Percentiles rank a stretch among this genome's conserved stretches.
Evolutionary conservation across 2,113 vertebrate species (phyloP).

Genomic region (Gallinago paraguaiae): DNA sequence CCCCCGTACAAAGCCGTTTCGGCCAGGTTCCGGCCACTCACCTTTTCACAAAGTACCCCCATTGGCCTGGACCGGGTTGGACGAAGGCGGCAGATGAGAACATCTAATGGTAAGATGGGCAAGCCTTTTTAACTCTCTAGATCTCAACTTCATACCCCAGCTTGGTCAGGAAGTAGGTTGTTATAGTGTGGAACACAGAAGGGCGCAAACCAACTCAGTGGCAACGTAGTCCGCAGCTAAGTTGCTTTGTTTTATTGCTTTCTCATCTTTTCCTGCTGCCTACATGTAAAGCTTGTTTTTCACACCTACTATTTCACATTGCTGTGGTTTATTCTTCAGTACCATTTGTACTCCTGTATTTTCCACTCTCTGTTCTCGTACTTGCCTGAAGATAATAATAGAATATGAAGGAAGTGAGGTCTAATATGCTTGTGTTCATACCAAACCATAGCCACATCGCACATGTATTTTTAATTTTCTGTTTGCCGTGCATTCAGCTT

Average conservation of each 20-base stretch:
- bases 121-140: background rate
- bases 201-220: background rate
- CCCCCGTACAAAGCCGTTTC: conserved; percentile 93
- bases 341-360: background rate
- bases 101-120: conserved; percentile 85
- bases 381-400: background rate
- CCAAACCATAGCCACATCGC: background rate
- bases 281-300: background rate
- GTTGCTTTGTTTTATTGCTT: background rate
- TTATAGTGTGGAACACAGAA: background rate
- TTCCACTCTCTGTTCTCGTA: background rate
- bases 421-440: background rate
- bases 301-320: background rate
- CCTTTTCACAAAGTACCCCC: conserved; percentile 94
- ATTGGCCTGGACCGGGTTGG: conserved; percentile 92
- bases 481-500: background rate
- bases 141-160: background rate
- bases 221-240: background rate
- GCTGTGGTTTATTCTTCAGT: background rate
- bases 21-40: conserved; percentile 86
- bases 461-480: background rate
- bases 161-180: background rate
- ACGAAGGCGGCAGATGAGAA: conserved; percentile 81
- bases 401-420: background rate
- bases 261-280: background rate